A percentile compares a stretch with the other conserved stretches of the same genome.
Evolutionary conservation across 1,140 invertebrate genomes (phyloP).

Genomic region (Glossosoma conforme): DNA sequence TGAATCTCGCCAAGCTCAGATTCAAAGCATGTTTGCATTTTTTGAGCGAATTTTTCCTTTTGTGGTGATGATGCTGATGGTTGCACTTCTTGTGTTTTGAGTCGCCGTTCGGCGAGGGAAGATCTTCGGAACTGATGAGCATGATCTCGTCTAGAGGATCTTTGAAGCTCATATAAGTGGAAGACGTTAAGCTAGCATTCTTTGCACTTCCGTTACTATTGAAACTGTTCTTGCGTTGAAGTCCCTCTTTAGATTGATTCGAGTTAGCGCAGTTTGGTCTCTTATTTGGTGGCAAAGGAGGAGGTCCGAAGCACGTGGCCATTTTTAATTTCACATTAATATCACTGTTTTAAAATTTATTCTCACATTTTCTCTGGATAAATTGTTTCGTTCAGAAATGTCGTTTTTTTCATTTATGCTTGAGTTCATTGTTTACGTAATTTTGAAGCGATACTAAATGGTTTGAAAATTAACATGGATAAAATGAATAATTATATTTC

Average conservation of each 20-base stretch:
- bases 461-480: too few relatives aligned
- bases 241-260: slow-evolving; percentile 20
- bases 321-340: slow-evolving; percentile 13
- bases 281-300: slow-evolving; percentile 33
- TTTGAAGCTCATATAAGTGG: slow-evolving; percentile 52
- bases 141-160: slow-evolving; percentile 45
- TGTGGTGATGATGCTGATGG: slow-evolving; percentile 27
- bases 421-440: too few relatives aligned
- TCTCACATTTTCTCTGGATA: slow-evolving; percentile 11
- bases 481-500: too few relatives aligned
- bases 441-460: too few relatives aligned
- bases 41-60: slow-evolving; percentile 29
- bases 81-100: slow-evolving; percentile 13
- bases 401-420: too few relatives aligned
- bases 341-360: slow-evolving; percentile 4
- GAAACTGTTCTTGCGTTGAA: slow-evolving; percentile 24
- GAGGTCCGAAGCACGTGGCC: slow-evolving; percentile 35
- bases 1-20: slow-evolving; percentile 24
- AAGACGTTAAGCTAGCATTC: slow-evolving; percentile 34
- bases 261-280: slow-evolving; percentile 9
- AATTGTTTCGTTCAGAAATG: too few relatives aligned
- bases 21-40: slow-evolving; percentile 30
- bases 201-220: not conserved
- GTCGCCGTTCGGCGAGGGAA: slow-evolving; percentile 35
- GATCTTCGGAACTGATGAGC: slow-evolving; percentile 48